These are phyloP conservation scores for Dinothrombium tinctorium DNA, from an alignment of 1,140 invertebrate genomes.

Conservation along the genomic window DNA sequence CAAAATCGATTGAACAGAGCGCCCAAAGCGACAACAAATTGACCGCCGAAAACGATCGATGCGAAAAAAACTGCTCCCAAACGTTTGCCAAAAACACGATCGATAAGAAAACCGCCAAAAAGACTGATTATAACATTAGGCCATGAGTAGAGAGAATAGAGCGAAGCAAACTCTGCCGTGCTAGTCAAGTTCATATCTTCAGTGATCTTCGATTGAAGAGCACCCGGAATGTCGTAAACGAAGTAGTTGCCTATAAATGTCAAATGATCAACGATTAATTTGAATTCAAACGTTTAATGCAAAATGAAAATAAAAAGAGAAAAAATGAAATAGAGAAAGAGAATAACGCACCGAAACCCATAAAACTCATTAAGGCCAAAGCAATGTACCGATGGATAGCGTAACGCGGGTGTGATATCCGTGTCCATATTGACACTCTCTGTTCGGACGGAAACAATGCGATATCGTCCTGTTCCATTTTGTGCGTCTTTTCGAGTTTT, in stretches of 20 bases:
- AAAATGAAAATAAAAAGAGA: conserved; percentile 1
- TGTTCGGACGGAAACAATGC: too few relatives aligned
- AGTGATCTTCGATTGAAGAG: conserved; percentile 65
- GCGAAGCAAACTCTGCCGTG: conserved; percentile 53
- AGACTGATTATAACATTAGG: conserved; percentile 90
- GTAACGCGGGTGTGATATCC: background rate
- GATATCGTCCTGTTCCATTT: too few relatives aligned
- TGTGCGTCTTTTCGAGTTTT: too few relatives aligned
- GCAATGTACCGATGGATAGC: conserved; percentile 27
- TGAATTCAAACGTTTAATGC: background rate
- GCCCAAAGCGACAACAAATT: conserved; percentile 59
- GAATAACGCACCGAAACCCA: conserved; percentile 46
- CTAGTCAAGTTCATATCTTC: conserved; percentile 50
- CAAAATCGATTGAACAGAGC: conserved; percentile 53
- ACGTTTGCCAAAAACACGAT: conserved; percentile 77
- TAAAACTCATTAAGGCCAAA: conserved; percentile 56
- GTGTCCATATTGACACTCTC: background rate
- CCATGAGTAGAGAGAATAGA: conserved; percentile 94
- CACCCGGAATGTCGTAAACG: conserved; percentile 88
- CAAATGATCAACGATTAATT: background rate
- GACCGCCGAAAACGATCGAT: conserved; percentile 51
- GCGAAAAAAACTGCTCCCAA: conserved; percentile 78
- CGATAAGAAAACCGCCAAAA: conserved; percentile 80
- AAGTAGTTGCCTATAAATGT: conserved; percentile 70
- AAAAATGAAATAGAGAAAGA: background rate